These are phyloP conservation scores for Eretmocerus hayati DNA, from an alignment of 2,888 invertebrate genomes.

Conservation along the genomic window DNA sequence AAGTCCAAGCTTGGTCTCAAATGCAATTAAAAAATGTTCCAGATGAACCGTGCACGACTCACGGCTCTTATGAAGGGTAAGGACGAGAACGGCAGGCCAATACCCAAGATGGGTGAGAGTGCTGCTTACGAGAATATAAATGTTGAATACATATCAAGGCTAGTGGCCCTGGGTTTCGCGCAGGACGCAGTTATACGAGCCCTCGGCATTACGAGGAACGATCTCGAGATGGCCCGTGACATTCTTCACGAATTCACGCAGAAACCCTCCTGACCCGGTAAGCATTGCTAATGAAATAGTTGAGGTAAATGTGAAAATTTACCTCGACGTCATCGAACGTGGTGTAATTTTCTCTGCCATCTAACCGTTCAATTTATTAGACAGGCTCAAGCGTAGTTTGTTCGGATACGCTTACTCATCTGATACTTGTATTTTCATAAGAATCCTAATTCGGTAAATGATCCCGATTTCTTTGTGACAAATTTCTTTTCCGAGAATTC, in stretches of 20 bases:
- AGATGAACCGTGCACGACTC: conserved; percentile 37
- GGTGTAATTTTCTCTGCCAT: no score
- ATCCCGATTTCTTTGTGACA: no score
- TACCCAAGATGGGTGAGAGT: conserved; percentile 33
- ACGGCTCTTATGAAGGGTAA: conserved; percentile 41
- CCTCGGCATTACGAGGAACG: conserved; percentile 85
- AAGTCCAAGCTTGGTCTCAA: no score
- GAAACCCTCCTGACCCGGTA: conserved; percentile 49
- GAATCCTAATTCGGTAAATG: no score
- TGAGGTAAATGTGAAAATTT: no score
- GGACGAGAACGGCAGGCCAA: conserved; percentile 35
- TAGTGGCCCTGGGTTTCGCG: conserved; percentile 85
- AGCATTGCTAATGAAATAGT: no score
- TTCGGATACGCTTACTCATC: no score
- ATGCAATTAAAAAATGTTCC: neutral
- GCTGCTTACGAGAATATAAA: conserved; percentile 79
- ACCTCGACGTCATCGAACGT: no score
- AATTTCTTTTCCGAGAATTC: no score
- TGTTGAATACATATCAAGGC: conserved; percentile 80
- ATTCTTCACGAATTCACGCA: conserved; percentile 85
- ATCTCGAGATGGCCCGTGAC: conserved; percentile 93
- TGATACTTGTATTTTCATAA: no score
- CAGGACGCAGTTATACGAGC: conserved; percentile 87
- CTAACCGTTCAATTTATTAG: no score
- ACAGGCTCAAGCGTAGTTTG: no score